A percentile compares a stretch with the other conserved stretches of the same genome.
These are phyloP conservation scores for Tarsius wallacei DNA, from an alignment of 2,797 vertebrate species.

Conservation along the genomic window DNA sequence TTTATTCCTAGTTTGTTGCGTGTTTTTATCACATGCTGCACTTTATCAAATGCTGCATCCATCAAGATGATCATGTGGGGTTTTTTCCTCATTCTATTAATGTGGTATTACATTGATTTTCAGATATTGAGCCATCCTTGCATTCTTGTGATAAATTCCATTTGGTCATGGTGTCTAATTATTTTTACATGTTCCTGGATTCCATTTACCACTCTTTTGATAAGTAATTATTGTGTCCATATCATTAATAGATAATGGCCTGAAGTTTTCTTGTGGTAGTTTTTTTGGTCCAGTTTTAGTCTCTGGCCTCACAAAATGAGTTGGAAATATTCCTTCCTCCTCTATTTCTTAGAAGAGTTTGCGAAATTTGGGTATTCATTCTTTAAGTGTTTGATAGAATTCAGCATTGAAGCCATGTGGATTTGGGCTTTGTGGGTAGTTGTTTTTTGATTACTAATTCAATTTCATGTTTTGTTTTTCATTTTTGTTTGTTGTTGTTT, in stretches of 20 bases:
- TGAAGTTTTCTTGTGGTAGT: background rate
- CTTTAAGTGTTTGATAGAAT: background rate
- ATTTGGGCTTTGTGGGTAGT: background rate
- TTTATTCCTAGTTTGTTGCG: background rate
- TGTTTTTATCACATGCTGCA: background rate
- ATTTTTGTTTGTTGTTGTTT: no score
- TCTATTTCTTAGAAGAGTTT: background rate
- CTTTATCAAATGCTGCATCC: background rate
- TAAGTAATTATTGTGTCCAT: background rate
- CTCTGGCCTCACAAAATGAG: background rate
- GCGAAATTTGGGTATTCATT: background rate
- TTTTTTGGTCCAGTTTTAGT: background rate
- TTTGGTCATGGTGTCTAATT: background rate
- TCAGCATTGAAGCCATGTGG: background rate
- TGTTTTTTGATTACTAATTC: background rate
- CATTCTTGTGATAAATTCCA: background rate
- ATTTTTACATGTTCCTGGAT: background rate
- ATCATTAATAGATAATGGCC: background rate
- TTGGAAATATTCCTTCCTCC: background rate
- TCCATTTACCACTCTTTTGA: background rate
- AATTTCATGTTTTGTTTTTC: background rate
- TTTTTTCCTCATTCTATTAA: background rate
- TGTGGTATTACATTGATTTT: background rate
- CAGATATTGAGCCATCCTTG: background rate
- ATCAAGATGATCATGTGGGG: background rate